Percentiles rank a stretch among this genome's conserved stretches.
Conservation (phyloP, 2,113 vertebrate species). For the Ariopsis seemanni region DNA sequence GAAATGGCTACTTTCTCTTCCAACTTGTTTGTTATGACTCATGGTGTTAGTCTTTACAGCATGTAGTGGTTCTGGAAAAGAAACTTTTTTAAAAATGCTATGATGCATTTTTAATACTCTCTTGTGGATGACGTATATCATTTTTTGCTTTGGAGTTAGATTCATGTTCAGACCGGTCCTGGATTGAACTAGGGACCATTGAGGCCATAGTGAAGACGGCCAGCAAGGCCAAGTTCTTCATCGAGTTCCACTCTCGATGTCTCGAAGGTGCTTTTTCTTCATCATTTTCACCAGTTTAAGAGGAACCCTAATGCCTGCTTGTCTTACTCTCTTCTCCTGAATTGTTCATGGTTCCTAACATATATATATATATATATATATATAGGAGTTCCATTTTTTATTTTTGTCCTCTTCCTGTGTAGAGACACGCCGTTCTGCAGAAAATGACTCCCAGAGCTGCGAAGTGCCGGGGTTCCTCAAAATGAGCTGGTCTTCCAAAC, state of each 20-base stretch:
- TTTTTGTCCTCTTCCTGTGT: constrained; percentile 27
- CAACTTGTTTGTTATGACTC: neutral
- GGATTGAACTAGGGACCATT: constrained; percentile 79
- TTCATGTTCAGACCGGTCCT: constrained; percentile 67
- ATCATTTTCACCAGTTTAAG: neutral
- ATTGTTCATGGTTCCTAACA: neutral
- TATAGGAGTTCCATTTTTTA: constrained; percentile 9
- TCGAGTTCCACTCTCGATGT: constrained; percentile 82
- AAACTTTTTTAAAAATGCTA: neutral
- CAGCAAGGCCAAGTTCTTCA: constrained; percentile 84
- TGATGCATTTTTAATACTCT: neutral
- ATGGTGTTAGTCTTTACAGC: neutral
- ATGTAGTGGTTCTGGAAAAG: too few species aligned
- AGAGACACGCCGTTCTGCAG: constrained; percentile 78
- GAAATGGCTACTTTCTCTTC: neutral
- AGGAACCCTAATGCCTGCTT: neutral
- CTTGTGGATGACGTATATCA: neutral
- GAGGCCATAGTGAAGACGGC: constrained; percentile 84
- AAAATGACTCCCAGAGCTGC: constrained; percentile 81
- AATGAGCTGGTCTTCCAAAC: constrained; percentile 80
- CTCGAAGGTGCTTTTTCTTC: constrained; percentile 73
- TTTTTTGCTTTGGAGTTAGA: constrained; percentile 19
- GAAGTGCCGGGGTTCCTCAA: constrained; percentile 82
- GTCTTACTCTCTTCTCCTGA: neutral
- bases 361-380: constrained; percentile 6